Evolutionary conservation across 1,140 invertebrate species (phyloP).

Genomic region (Mercenaria mercenaria): DNA sequence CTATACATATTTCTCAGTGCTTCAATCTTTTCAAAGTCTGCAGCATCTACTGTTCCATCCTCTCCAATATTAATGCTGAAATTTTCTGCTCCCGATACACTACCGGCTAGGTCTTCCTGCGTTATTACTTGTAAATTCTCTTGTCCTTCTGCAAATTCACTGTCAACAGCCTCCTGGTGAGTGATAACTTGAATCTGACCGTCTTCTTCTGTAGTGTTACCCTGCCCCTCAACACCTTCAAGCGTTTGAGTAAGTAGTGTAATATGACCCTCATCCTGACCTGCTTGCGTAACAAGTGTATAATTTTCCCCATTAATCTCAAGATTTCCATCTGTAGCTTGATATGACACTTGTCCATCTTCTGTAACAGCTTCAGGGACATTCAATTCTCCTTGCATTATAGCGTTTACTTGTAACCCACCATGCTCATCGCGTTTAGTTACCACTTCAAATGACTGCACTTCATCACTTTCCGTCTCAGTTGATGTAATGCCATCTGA

Average conservation of each 20-base stretch:
- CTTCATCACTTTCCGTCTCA: background rate
- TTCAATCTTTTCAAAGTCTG: conserved; percentile 60
- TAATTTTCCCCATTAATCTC: conserved; percentile 53
- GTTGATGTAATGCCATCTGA: background rate
- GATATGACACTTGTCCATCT: background rate
- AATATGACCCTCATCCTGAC: background rate
- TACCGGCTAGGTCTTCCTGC: background rate
- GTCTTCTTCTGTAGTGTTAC: background rate
- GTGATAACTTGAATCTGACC: conserved; percentile 25
- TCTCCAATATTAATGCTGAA: conserved; percentile 65
- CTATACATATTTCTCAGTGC: conserved; percentile 58
- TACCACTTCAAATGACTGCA: conserved; percentile 45
- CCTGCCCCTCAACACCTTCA: background rate
- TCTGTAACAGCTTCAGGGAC: background rate
- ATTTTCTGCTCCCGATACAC: conserved; percentile 19
- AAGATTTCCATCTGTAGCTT: background rate
- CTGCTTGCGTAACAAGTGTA: conserved; percentile 34
- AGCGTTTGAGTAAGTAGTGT: background rate
- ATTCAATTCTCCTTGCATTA: conserved; percentile 6
- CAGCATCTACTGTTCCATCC: conserved; percentile 59
- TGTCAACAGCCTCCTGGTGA: conserved; percentile 1
- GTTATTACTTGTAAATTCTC: conserved; percentile 10
- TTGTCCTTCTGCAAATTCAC: background rate
- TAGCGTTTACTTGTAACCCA: conserved; percentile 28
- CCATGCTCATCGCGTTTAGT: conserved; percentile 46